Evolutionary conservation across 2,797 vertebrate genomes (phyloP), one percentile per base, ranked within the genome.

Genomic region (Parauchenoglanis ngamensis): DNA sequence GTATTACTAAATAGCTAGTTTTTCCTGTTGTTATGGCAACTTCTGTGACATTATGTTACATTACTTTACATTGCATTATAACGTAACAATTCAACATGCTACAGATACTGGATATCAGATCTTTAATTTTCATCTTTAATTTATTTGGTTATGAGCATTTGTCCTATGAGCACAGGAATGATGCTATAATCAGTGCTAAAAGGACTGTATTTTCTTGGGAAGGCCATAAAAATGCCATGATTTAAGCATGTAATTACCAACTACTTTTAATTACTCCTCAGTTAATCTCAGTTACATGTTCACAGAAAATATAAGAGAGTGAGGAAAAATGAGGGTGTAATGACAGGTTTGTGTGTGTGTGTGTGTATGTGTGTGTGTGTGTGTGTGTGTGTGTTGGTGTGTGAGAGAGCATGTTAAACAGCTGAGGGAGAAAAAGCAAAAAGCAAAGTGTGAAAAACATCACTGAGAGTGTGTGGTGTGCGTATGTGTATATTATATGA

Each of bases 341-440:
- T 83, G 44, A 67, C 44, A 82, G 35, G 13, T 65, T 15, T 79
- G 83, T 72, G 46, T 86, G 77, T 67, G 59, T n/a, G 65, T 59
- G 67, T 72, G n/a, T 49, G 23, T n/a, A 46, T 0, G 76, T 77
- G 76, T 35, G 54, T 28, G 73, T 28, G 73, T 17, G 44, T 70
- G 76, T 31, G 52, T 46, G 52, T 31, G 31, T 75, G 52, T 61
- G 84, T 12, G 31, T 63, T 35, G 5, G 54, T 31, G 7, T 19
- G 75, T 1, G 77, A 40, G 57, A 19, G 19, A 59, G 77, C 7
- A 1, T 81, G 44, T 7, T 83, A 52, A 83, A 67, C 44, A 68
- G 46, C 81, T 1, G 17, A 83, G 15, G 15, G 63, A 67, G 40
- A 65, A 65, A 49, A 40, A 40, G 40, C 40, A 40, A 40, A 83